phyloP scores from a whole-genome alignment of 2,113 vertebrate species.

The Falco punctatus region DNA sequence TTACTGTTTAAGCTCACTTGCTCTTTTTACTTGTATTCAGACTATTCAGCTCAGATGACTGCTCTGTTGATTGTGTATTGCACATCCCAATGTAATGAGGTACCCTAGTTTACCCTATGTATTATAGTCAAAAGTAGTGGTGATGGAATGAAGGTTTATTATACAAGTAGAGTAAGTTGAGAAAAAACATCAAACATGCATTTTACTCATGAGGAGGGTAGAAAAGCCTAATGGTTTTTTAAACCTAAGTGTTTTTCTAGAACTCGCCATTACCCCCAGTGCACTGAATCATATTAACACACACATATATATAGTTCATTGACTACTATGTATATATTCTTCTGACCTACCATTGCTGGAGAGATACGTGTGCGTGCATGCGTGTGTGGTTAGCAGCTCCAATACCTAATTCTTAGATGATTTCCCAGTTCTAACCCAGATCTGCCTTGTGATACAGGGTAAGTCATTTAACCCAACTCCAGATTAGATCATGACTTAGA shows the following conservation, averaged over 20 bases:
- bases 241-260: slow-evolving; percentile 37
- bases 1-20: slow-evolving; percentile 38
- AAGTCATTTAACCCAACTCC: not conserved
- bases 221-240: slow-evolving; percentile 16
- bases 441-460: not conserved
- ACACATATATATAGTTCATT: slow-evolving; percentile 47
- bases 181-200: slow-evolving; percentile 20
- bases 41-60: slow-evolving; percentile 39
- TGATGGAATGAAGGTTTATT: slow-evolving; percentile 35
- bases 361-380: not conserved
- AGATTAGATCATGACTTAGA: not conserved
- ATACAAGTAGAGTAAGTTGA: slow-evolving; percentile 34
- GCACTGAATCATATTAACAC: slow-evolving; percentile 16
- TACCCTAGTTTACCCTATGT: slow-evolving; percentile 59
- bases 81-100: slow-evolving; percentile 61
- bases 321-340: slow-evolving; percentile 53
- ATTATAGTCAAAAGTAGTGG: slow-evolving; percentile 63
- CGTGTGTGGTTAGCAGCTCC: not conserved
- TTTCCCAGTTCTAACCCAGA: not conserved
- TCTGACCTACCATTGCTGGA: slow-evolving; percentile 45
- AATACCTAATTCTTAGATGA: not conserved
- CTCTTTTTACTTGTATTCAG: slow-evolving; percentile 46
- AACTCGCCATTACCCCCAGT: not conserved
- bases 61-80: slow-evolving; percentile 40
- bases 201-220: slow-evolving; percentile 38